Conservation (phyloP, 2,797 vertebrate genomes). For the Liparis tanakae region DNA sequence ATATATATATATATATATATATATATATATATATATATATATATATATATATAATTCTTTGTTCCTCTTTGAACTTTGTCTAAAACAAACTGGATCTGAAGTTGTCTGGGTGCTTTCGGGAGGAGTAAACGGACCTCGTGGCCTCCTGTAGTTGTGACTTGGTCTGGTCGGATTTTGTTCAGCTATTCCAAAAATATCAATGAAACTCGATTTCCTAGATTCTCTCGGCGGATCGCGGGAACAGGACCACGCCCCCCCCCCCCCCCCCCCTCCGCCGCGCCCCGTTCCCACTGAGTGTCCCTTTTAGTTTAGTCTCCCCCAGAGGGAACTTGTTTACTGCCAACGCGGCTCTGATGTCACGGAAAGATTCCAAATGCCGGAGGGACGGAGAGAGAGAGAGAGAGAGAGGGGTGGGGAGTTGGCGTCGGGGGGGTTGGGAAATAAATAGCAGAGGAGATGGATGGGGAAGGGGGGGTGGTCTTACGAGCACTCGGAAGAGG, state of each 20-base stretch:
- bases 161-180: not conserved
- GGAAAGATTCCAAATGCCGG: slow-evolving; percentile 76
- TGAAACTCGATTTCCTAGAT: slow-evolving; percentile 1
- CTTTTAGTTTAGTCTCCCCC: slow-evolving; percentile 59
- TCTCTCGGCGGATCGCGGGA: slow-evolving; percentile 9
- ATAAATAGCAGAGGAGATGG: slow-evolving; percentile 32
- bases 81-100: not conserved
- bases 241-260: slow-evolving; percentile 17
- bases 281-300: slow-evolving; percentile 67
- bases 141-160: not conserved
- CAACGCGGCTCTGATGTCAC: slow-evolving; percentile 79
- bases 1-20: too few relatives aligned
- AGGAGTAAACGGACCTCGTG: not conserved
- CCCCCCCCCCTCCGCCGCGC: slow-evolving; percentile 9
- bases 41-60: too few relatives aligned
- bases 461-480: slow-evolving; percentile 41
- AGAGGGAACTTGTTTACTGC: slow-evolving; percentile 80
- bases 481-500: slow-evolving; percentile 5
- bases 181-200: not conserved
- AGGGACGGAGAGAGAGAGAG: slow-evolving; percentile 36
- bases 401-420: slow-evolving; percentile 20
- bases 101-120: too few relatives aligned
- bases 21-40: too few relatives aligned
- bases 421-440: slow-evolving; percentile 44
- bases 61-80: too few relatives aligned